Evolutionary conservation across 2,797 vertebrate genomes (phyloP), one percentile per base, ranked within the genome.

Genomic region (Coendou prehensilis): DNA sequence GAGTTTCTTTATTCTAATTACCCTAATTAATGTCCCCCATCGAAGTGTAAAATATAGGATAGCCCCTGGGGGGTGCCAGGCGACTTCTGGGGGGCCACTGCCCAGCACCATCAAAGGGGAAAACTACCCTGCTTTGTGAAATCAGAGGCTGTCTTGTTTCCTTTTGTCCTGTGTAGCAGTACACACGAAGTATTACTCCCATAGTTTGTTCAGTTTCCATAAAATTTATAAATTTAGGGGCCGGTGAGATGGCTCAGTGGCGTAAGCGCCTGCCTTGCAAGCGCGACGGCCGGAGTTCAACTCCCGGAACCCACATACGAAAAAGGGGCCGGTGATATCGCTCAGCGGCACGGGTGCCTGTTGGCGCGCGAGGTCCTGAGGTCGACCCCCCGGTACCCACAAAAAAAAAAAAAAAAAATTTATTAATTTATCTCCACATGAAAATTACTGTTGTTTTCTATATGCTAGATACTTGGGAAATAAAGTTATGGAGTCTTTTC

Each of bases 401-500:
- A n/a, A n/a, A 61, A 50, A 17, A 86, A 61, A 50, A 17, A 86
- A 61, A 50, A 17, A 86, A 61, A 50, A 17, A 86, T 64, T 64
- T 63, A 30, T 52, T 79, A 47, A 86, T 78, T 89, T 71, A 71
- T 87, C 9, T 67, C 93, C 30, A 87, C 30, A 57, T 26, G 33
- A 47, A 86, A 92, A 69, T 87, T n/a, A 33, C 26, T 90, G 73
- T 14, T 79, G 14, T 50, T 80, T 33, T 61, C 45, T 91, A 0
- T 91, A 82, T 76, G 59, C 59, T 28, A 61, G 23, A 9, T 61
- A 52, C 9, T 63, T 79, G 56, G 76, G 57, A 33, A 94, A 81
- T 73, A 79, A 89, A 78, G 18, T 81, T 33, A 87, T 50, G 59
- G 11, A 81, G 26, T 87, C 71, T 90, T 82, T 94, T 63, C 45